Evolutionary conservation across 1,140 invertebrate genomes (phyloP), one percentile per base, ranked within the genome.

Genomic region (Rhagoletis pomonella): DNA sequence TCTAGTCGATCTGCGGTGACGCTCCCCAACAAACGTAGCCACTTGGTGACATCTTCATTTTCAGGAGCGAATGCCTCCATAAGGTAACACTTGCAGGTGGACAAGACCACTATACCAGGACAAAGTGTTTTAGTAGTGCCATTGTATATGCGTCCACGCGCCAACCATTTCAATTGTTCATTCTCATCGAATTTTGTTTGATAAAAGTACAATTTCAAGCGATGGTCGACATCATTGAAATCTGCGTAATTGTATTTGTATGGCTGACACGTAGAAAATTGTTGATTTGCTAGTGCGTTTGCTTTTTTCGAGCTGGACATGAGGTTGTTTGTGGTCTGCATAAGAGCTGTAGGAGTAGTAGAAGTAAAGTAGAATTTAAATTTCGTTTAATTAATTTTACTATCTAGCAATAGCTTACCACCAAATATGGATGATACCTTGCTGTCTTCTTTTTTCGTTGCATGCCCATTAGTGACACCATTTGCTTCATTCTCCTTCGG

Each of bases 221-320:
- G 93, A 88, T 95, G 94, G 93, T 95, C 95, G 17, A 95, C 90
- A 87, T 93, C 93, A 73, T 91, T 92, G 58, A 95, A 95, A 89
- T 95, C 93, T 14, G 88, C 93, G 86, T 94, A 95, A n/a, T 94
- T 95, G 87, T 95, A 95, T 89, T 94, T 93, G 87, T 94, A 93
- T 2, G 91, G 90, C 60, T 88, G 47, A 55, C 85, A 69, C 89
- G 60, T n/a, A n/a, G 60, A 62, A 4, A 12, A 4, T n/a, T 81
- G 50, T 55, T 81, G 47, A 29, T 55, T 50, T 3, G n/a, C 0
- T 81, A 55, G 73, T 14, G 73, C n/a, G 50, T 88, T 88, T 86
- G 90, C 12, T 55, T 92, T 93, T 85, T 91, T 90, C 0, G 91
- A 89, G 59, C 91, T 91, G 42, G 91, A 90, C 92, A 93, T 93